Evolutionary conservation across 35 echinoderm and acorn worm genomes (phyloP).

Genomic region (Nesometra sesokonis): DNA sequence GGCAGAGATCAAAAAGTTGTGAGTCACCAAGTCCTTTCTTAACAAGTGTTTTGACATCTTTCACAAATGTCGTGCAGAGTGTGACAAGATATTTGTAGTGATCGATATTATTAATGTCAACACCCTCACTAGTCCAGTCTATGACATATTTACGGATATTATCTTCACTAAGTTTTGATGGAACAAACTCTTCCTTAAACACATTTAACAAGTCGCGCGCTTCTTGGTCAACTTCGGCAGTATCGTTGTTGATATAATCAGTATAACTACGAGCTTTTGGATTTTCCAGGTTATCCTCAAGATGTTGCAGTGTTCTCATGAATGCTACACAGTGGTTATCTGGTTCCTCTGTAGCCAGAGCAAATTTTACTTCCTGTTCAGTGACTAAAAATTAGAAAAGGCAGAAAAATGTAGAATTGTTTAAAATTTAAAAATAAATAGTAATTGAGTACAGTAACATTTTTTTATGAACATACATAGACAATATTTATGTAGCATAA

Average conservation of each 20-base stretch:
- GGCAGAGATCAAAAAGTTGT: slow-evolving; percentile 20
- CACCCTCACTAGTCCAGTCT: slow-evolving; percentile 54
- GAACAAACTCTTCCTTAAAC: slow-evolving; percentile 59
- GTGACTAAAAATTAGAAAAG: too few species aligned
- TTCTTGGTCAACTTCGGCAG: slow-evolving; percentile 32
- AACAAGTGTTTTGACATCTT: slow-evolving; percentile 51
- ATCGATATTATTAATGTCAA: slow-evolving; percentile 12
- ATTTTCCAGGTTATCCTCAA: slow-evolving; percentile 33
- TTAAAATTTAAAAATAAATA: too few species aligned
- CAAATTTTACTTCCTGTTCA: slow-evolving; percentile 76
- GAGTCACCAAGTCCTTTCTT: slow-evolving; percentile 18
- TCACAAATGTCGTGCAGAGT: slow-evolving; percentile 41
- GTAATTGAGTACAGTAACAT: too few species aligned
- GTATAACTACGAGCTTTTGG: slow-evolving; percentile 5
- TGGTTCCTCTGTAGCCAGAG: slow-evolving; percentile 26
- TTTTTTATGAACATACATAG: too few species aligned
- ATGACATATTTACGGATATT: slow-evolving; percentile 58
- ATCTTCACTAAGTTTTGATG: slow-evolving; percentile 19
- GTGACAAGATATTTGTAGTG: slow-evolving; percentile 61
- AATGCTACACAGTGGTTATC: slow-evolving; percentile 73
- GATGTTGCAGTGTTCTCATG: slow-evolving; percentile 53
- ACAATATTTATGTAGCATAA: too few species aligned
- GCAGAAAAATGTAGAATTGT: too few species aligned
- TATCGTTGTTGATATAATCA: neutral
- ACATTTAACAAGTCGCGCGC: slow-evolving; percentile 32